A percentile compares a stretch with the other conserved stretches of the same genome.
Conservation (phyloP, 1,140 invertebrate genomes). For the Calephelis virginiensis region DNA sequence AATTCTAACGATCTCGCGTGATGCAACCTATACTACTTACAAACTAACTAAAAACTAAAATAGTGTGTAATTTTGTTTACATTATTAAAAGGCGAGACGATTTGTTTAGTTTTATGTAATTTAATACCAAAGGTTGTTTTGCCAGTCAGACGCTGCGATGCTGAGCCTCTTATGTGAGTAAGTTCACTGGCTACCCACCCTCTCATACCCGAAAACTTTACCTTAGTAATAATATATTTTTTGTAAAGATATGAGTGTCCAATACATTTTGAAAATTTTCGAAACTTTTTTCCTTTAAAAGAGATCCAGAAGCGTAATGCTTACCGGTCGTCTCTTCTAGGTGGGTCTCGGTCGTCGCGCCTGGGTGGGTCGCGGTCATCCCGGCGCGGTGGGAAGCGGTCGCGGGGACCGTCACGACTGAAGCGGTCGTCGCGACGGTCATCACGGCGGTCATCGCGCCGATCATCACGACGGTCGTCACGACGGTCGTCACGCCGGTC, state of each 20-base stretch:
- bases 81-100: too few species aligned
- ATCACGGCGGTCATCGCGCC: slow-evolving; percentile 27
- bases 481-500: slow-evolving; percentile 34
- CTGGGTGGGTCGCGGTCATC: slow-evolving; percentile 35
- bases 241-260: too few species aligned
- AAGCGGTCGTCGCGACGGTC: slow-evolving; percentile 25
- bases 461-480: slow-evolving; percentile 37
- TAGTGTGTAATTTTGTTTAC: too few species aligned
- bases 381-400: slow-evolving; percentile 33
- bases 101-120: too few species aligned
- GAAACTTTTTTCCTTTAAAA: neutral
- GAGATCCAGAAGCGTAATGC: neutral
- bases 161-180: too few species aligned
- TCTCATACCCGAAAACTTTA: too few species aligned
- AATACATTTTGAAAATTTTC: neutral
- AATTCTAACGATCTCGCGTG: neutral
- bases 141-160: too few species aligned
- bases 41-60: too few species aligned
- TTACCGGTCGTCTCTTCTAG: slow-evolving; percentile 27
- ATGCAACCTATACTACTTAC: neutral
- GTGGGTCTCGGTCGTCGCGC: slow-evolving; percentile 31
- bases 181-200: too few species aligned
- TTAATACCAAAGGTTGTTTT: too few species aligned
- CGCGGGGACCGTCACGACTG: slow-evolving; percentile 46
- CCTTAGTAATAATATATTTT: too few species aligned